A percentile compares a stretch with the other conserved stretches of the same genome.
phyloP scores from a whole-genome alignment of 2,113 vertebrate genomes.

The Perccottus glenii region DNA sequence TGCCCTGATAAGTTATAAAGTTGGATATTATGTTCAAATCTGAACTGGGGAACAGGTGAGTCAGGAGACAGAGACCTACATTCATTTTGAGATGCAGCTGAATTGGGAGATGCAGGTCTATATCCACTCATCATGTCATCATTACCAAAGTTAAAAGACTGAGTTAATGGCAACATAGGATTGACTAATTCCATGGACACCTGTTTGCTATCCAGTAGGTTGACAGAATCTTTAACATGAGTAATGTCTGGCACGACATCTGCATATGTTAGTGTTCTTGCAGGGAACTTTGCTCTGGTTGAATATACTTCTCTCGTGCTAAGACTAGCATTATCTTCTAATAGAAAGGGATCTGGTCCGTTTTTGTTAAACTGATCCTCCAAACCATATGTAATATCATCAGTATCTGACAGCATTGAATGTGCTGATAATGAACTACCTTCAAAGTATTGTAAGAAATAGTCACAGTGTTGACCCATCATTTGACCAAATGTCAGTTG shows the following conservation, averaged over 20 bases:
- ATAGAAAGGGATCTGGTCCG: background rate
- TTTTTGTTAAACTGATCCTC: background rate
- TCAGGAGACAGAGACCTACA: constrained; percentile 27
- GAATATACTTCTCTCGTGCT: background rate
- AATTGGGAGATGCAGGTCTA: constrained; percentile 4
- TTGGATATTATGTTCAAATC: background rate
- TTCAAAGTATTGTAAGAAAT: constrained; percentile 5
- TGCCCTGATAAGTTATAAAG: background rate
- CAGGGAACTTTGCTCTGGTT: background rate
- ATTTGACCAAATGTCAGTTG: background rate
- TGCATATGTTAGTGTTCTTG: background rate
- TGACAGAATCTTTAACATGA: background rate
- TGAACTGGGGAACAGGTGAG: constrained; percentile 43
- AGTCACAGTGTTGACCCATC: constrained; percentile 3
- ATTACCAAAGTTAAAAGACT: background rate
- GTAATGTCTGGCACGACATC: background rate
- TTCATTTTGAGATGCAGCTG: constrained; percentile 13
- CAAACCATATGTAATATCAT: background rate
- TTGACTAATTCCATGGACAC: background rate
- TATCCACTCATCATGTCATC: background rate
- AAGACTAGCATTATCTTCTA: no score
- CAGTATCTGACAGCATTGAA: background rate
- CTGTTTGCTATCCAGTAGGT: background rate
- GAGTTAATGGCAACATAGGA: background rate
- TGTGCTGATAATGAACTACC: background rate